Percentiles rank a stretch among this genome's conserved stretches.
Evolutionary conservation across 2,888 invertebrate species (phyloP).

Genomic region (Diachrysia chrysitis): DNA sequence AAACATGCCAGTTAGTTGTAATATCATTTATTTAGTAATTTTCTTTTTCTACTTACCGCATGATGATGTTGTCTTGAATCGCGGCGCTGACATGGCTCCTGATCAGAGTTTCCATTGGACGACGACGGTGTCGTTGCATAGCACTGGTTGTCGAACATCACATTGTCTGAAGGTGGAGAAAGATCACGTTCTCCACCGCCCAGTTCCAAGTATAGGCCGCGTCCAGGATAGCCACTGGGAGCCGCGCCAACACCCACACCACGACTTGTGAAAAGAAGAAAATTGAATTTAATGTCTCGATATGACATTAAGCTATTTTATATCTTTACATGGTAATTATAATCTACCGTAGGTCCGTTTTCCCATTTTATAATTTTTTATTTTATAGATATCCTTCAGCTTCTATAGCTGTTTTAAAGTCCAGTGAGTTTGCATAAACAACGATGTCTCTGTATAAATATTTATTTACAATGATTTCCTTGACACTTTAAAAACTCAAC

Average conservation of each 20-base stretch:
- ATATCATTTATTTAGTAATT: too few relatives aligned
- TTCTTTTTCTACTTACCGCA: slow-evolving; percentile 78
- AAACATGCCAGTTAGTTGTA: too few relatives aligned
- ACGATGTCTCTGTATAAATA: too few relatives aligned
- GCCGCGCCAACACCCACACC: slow-evolving; percentile 85
- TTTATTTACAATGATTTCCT: too few relatives aligned
- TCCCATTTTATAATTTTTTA: too few relatives aligned
- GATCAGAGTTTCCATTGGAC: slow-evolving; percentile 97
- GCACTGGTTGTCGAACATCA: slow-evolving; percentile 98
- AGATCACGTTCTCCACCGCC: slow-evolving; percentile 90
- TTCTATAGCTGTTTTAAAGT: too few relatives aligned
- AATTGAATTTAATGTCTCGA: neutral
- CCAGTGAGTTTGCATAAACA: too few relatives aligned
- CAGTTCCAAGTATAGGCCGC: slow-evolving; percentile 94
- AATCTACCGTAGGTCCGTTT: too few relatives aligned
- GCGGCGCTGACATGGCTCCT: slow-evolving; percentile 92
- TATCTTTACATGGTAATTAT: too few relatives aligned
- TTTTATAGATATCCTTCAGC: too few relatives aligned
- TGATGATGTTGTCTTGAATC: slow-evolving; percentile 91
- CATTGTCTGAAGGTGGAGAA: slow-evolving; percentile 97
- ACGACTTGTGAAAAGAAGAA: slow-evolving; percentile 66
- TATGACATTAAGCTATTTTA: too few relatives aligned
- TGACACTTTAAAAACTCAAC: too few relatives aligned
- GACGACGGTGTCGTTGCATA: slow-evolving; percentile 98
- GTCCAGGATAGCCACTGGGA: slow-evolving; percentile 91